Evolutionary conservation across 2,797 vertebrate species (phyloP).

Genomic region (Chelon auratus): DNA sequence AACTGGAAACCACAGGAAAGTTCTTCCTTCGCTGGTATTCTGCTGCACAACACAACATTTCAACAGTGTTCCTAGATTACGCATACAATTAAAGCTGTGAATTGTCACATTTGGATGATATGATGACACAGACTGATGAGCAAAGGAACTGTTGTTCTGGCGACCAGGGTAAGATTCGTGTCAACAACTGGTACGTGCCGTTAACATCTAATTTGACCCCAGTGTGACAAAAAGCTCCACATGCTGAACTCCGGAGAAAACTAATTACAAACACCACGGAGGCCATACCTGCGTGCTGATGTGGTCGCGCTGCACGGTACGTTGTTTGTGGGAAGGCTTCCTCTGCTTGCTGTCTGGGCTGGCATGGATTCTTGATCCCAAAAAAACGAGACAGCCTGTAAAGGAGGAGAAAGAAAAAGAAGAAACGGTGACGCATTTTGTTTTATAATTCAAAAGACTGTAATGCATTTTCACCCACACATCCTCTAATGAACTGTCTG

Average conservation of each 20-base stretch:
- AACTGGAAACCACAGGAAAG: not conserved
- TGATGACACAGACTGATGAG: conserved; percentile 10
- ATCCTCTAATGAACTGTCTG: conserved; percentile 49
- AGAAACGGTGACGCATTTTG: conserved; percentile 10
- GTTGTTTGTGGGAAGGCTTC: conserved; percentile 12
- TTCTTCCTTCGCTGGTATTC: not conserved
- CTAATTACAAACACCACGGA: not conserved
- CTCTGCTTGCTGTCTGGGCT: conserved; percentile 2
- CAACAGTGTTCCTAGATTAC: not conserved
- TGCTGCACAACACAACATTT: conserved; percentile 2
- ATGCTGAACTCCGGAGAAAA: not conserved
- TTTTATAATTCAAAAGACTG: conserved; percentile 31
- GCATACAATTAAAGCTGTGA: conserved; percentile 2
- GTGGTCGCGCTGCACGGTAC: not conserved
- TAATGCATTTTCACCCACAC: conserved; percentile 49
- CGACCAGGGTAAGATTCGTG: conserved; percentile 4
- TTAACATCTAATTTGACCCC: not conserved
- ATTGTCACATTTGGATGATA: conserved; percentile 15
- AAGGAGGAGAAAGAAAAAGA: conserved; percentile 7
- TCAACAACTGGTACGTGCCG: conserved; percentile 16
- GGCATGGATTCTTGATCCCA: conserved; percentile 43
- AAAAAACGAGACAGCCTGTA: conserved; percentile 29
- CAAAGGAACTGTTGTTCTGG: not conserved
- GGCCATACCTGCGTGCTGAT: conserved; percentile 46
- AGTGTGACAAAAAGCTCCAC: not conserved